Conservation (phyloP, 1,140 invertebrate species). For the Lycorma delicatula region DNA sequence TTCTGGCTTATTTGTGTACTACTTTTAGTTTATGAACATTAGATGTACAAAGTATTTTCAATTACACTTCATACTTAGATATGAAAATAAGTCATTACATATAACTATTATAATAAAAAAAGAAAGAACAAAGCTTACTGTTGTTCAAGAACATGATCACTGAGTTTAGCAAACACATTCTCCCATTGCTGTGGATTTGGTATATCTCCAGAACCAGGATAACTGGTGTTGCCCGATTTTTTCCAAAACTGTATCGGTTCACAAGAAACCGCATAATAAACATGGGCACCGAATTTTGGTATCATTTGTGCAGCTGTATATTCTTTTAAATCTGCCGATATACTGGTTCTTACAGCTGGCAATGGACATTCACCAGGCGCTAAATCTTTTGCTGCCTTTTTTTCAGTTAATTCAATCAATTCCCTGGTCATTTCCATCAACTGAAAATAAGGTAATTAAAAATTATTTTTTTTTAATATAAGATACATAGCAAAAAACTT, state of each 20-base stretch:
- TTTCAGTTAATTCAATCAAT: background rate
- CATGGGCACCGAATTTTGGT: background rate
- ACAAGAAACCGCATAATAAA: background rate
- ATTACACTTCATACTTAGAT: no score
- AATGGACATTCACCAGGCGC: background rate
- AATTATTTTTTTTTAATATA: no score
- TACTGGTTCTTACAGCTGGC: background rate
- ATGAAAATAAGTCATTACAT: no score
- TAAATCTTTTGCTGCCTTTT: background rate
- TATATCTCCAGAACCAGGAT: background rate
- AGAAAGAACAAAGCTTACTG: no score
- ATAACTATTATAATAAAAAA: no score
- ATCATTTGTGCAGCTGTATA: background rate
- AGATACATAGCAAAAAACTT: no score
- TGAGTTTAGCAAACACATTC: background rate
- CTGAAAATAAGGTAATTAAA: background rate
- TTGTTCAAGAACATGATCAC: background rate
- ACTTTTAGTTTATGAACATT: no score
- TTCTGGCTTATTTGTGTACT: no score
- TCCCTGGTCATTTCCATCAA: background rate
- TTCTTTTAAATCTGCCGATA: background rate
- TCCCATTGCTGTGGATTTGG: background rate
- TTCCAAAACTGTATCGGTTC: background rate
- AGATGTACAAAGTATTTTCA: no score
- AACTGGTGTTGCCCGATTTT: background rate